These are phyloP conservation scores for Chaunax sp. DNA, from an alignment of 2,797 vertebrate species.

Conservation along the genomic window DNA sequence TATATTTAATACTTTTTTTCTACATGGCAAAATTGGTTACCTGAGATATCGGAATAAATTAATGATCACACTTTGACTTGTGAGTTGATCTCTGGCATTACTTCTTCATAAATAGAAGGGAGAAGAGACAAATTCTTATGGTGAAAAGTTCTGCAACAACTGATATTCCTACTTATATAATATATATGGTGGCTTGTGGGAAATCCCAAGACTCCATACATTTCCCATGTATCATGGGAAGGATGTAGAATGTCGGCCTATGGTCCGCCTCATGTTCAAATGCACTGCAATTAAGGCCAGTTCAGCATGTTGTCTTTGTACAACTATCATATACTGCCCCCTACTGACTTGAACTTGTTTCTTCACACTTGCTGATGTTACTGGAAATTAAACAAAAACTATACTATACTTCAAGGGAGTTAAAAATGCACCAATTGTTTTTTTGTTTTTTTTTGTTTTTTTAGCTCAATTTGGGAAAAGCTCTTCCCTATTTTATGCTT, in stretches of 20 bases:
- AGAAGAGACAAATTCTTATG: not conserved
- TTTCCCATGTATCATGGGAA: constrained; percentile 8
- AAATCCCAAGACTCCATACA: constrained; percentile 6
- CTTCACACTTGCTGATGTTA: too few species aligned
- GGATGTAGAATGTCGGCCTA: too few species aligned
- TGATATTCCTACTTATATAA: too few species aligned
- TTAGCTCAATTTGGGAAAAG: too few species aligned
- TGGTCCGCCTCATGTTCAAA: too few species aligned
- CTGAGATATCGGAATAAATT: not conserved
- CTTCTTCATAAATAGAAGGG: too few species aligned
- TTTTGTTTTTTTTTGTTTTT: too few species aligned
- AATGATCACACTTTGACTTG: not conserved
- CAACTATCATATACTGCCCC: constrained; percentile 29
- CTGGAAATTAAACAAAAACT: too few species aligned
- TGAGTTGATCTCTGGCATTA: not conserved
- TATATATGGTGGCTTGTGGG: not conserved
- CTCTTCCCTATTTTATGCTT: too few species aligned
- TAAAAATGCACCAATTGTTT: too few species aligned
- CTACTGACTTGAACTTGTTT: constrained; percentile 29
- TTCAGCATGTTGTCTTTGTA: not conserved
- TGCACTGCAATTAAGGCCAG: not conserved
- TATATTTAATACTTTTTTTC: not conserved
- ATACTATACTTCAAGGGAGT: too few species aligned
- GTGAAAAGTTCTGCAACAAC: too few species aligned
- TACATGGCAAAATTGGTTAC: not conserved